Evolutionary conservation across 2,797 vertebrate genomes (phyloP), one percentile per base, ranked within the genome.

Genomic region (Chrysocyon brachyurus): DNA sequence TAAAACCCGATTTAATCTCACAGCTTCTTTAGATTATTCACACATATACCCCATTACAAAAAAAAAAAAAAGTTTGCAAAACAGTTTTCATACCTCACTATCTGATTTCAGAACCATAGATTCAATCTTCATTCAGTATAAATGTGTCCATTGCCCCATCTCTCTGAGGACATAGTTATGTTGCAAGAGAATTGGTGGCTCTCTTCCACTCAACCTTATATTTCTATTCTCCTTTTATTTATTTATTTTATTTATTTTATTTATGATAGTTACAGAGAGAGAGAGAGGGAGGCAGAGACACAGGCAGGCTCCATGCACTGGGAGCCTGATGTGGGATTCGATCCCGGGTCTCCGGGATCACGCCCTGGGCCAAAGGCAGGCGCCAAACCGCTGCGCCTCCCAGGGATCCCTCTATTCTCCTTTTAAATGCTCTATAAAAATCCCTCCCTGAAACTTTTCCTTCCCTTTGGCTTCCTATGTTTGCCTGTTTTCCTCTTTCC

Each of bases 181-280:
- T 8, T 12, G 2, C 3, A 22, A 7, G 3, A 36, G 12, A 70
- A 85, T 22, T 5, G 12, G 6, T 54, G 28, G 31, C 3, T 79
- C 1, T 40, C 4, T 40, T 68, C 68, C 68, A 9, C 33, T 83
- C 52, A 75, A 16, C 7, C 8, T 16, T 66, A 0, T 31, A 46
- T 64, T 89, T 92, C 19, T 84, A 46, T 36, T 94, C 15, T 22
- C 22, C 61, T 82, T 66, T 81, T 79, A 94, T 33, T 33, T 33
- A 33, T 33, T 33, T 33, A 33, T 33, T 33, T 33, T 33, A 33
- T 33, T 33, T 33, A 33, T 33, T 33, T 33, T 33, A 33, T 33
- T 33, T 33, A 33, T 33, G 33, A 33, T 33, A 33, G 33, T 33
- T 33, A n/a, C n/a, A n/a, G n/a, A 33, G 33, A 33, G 33, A 33